Base-by-base conservation (phyloP, 2,113 vertebrate species). In the Hypocryptadius cinnamomeus region DNA sequence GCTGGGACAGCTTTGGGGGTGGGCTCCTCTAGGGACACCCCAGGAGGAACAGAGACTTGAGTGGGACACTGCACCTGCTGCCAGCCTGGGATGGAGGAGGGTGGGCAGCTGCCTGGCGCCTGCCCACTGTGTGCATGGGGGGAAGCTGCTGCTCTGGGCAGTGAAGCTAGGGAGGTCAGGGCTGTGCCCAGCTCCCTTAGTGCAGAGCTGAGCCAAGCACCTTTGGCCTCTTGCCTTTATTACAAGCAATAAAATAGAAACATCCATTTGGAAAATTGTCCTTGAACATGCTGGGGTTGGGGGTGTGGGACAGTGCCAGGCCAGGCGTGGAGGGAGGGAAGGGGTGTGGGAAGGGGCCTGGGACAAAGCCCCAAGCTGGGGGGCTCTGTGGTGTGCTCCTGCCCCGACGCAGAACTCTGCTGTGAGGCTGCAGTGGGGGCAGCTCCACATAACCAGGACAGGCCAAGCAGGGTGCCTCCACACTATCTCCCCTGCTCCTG, bases 211-310 rank as follows among this genome's bases (percentile, higher is more conserved):
- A 90, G 84, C 69, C 54, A 31, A 63, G 54, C 8, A 2, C n/a
- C 1, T 6, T 94, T 96, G 85, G 87, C 86, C 78, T 96, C 85
- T 96, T 96, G 90, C 53, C 96, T 98, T 98, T 98, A 98, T 97
- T 97, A 97, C 86, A 97, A 98, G 96, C 97, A 97, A 96, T 97
- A 97, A 98, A 97, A 96, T 97, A 97, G 96, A 98, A 97, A 97
- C 78, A 94, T 97, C 95, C 93, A 91, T 97, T 96, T 97, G 96
- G 96, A 97, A 97, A 98, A 97, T 81, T 94, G 45, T 83, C 57
- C 80, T 95, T 87, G 53, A 93, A 81, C 93, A 89, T 78, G 83
- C 84, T 54, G 18, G 65, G 48, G 5, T 27, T 69, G 27, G 48
- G 56, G 51, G 28, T 37, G 83, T 53, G 59, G 69, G 64, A 39